These are phyloP conservation scores for Nasonia oneida DNA, from an alignment of 2,888 invertebrate genomes.

Conservation along the genomic window DNA sequence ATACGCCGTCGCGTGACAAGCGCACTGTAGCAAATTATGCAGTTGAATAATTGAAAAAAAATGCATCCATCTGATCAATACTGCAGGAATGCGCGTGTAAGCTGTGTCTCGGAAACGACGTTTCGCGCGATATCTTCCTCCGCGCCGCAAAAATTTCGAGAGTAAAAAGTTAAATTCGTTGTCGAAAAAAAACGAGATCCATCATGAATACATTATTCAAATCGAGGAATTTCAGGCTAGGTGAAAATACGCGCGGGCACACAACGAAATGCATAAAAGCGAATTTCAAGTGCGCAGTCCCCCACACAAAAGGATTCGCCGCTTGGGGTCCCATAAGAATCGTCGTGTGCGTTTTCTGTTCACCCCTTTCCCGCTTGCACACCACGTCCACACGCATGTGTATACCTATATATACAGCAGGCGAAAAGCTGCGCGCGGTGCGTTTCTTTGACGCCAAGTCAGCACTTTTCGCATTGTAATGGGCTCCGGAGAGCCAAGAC, in stretches of 20 bases:
- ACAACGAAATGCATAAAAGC: constrained; percentile 44
- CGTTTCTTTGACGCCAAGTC: constrained; percentile 59
- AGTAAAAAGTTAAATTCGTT: background rate
- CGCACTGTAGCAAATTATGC: background rate
- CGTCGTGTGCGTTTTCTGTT: constrained; percentile 5
- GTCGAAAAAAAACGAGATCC: background rate
- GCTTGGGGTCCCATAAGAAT: constrained; percentile 46
- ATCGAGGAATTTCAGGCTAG: background rate
- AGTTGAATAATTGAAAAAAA: constrained; percentile 14
- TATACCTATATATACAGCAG: background rate
- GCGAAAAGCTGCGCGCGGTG: constrained; percentile 34
- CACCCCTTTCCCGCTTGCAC: background rate
- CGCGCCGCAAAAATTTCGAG: background rate
- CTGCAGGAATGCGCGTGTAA: background rate
- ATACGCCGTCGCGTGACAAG: background rate
- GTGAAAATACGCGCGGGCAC: background rate
- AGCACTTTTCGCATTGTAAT: constrained; percentile 56
- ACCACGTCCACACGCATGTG: background rate
- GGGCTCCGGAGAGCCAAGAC: constrained; percentile 16
- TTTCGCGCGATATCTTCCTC: background rate
- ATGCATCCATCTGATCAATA: background rate
- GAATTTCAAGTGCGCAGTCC: constrained; percentile 48
- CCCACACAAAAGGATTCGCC: constrained; percentile 37
- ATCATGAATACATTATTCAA: constrained; percentile 9
- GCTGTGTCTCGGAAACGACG: background rate